Evolutionary conservation across 2,113 vertebrate genomes (phyloP), one percentile per base, ranked within the genome.

Genomic region (Thomomys bottae): DNA sequence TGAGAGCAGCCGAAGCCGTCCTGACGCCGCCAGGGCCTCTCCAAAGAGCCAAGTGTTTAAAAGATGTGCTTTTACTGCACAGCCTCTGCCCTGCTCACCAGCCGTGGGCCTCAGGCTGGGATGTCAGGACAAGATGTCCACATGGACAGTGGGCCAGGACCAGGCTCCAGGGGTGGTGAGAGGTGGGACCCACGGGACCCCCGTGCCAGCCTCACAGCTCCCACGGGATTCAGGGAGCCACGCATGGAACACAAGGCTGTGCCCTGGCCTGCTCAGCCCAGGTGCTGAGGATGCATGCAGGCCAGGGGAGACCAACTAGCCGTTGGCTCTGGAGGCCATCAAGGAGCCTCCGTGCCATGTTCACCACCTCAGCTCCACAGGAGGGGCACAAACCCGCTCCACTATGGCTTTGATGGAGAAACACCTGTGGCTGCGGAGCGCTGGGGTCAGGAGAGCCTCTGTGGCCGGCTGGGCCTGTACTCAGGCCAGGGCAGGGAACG

Each of bases 251-350:
- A 3, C 45, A 49, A 49, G 45, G 45, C 45, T 12, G 45, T 49
- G 45, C 45, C 45, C 11, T 8, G 14, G 9, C 45, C 45, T 12
- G 10, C 45, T 12, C 45, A 14, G 45, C 1, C 9, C 45, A 8
- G 14, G 45, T 12, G 45, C 45, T 49, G 45, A 49, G 45, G 45
- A 14, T 49, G 45, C 45, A 11, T 11, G 45, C 45, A 38, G 11
- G 17, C 4, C 0, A 11, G 5, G 26, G 1, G 4, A 45, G 78
- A 21, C 26, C 0, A 3, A 7, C 42, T 0, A 17, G 71, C 80
- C 2, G 0, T 0, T n/a, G 45, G 45, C 11, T 7, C 0, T 8
- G 10, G 36, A 0, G 30, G 66, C 3, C 5, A 23, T n/a, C 0
- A 11, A 23, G 36, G 30, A 78, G 34, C 32, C 76, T 17, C 73